A percentile compares a stretch with the other conserved stretches of the same genome.
These are phyloP conservation scores for Napeogenes sylphis DNA, from an alignment of 2,888 invertebrate species.

Conservation along the genomic window DNA sequence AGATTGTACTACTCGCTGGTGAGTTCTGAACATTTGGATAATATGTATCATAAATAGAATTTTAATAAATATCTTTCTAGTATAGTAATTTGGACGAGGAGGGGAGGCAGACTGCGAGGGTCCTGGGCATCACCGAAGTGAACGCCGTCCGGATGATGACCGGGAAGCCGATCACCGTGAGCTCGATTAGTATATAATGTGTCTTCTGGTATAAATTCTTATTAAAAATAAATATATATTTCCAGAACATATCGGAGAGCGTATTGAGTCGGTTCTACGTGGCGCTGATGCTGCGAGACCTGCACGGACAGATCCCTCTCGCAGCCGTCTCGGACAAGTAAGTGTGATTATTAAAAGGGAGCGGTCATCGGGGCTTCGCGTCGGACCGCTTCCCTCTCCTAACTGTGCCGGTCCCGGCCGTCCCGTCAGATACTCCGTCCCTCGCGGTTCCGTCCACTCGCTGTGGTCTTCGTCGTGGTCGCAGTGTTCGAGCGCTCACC, in stretches of 20 bases:
- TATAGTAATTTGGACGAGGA: slow-evolving; percentile 80
- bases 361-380: no score
- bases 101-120: slow-evolving; percentile 83
- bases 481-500: slow-evolving; percentile 85
- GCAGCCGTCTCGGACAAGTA: slow-evolving; percentile 82
- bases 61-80: slow-evolving; percentile 49
- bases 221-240: slow-evolving; percentile 19
- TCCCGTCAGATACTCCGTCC: slow-evolving; percentile 70
- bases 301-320: slow-evolving; percentile 83
- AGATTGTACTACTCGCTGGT: slow-evolving; percentile 80
- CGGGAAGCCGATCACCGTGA: slow-evolving; percentile 80
- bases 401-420: no score
- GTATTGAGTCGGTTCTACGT: slow-evolving; percentile 89
- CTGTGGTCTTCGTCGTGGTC: slow-evolving; percentile 83
- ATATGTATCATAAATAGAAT: not conserved
- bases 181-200: slow-evolving; percentile 21
- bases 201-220: not conserved
- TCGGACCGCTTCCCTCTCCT: no score
- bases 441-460: slow-evolving; percentile 89
- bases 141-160: slow-evolving; percentile 82
- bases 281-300: slow-evolving; percentile 89
- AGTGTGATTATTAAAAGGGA: slow-evolving; percentile 26
- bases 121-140: slow-evolving; percentile 88
- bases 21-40: slow-evolving; percentile 37
- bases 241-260: slow-evolving; percentile 76